These are phyloP conservation scores for Protula sp. DNA, from an alignment of 2,888 invertebrate species.

Conservation along the genomic window DNA sequence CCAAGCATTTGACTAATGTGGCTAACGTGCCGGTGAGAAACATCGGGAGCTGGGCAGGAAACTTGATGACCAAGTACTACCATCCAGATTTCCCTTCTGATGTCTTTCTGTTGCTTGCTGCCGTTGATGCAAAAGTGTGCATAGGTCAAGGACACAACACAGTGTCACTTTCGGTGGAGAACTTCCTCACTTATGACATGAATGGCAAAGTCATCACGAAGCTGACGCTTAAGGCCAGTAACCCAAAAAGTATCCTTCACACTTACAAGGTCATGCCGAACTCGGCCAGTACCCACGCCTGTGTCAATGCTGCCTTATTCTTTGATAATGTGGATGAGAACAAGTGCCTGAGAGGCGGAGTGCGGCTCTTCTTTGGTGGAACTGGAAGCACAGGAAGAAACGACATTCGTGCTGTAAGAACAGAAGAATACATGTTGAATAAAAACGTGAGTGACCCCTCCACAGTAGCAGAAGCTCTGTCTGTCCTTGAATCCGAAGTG, in stretches of 20 bases:
- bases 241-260: too few species aligned
- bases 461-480: slow-evolving; percentile 56
- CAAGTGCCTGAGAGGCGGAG: slow-evolving; percentile 56
- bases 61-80: slow-evolving; percentile 65
- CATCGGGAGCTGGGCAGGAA: slow-evolving; percentile 66
- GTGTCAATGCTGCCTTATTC: slow-evolving; percentile 70
- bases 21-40: slow-evolving; percentile 70
- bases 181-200: slow-evolving; percentile 65
- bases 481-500: slow-evolving; percentile 61
- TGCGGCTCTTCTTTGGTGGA: slow-evolving; percentile 65
- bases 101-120: slow-evolving; percentile 50
- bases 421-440: slow-evolving; percentile 34
- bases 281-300: slow-evolving; percentile 67
- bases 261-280: slow-evolving; percentile 64
- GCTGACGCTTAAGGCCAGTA: slow-evolving; percentile 61
- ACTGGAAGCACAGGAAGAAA: slow-evolving; percentile 57
- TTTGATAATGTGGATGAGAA: slow-evolving; percentile 59
- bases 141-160: slow-evolving; percentile 27
- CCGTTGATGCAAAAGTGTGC: slow-evolving; percentile 31
- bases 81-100: slow-evolving; percentile 69
- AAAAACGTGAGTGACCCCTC: slow-evolving; percentile 32
- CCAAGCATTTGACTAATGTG: slow-evolving; percentile 65
- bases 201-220: slow-evolving; percentile 63
- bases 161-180: slow-evolving; percentile 21
- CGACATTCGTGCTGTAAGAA: slow-evolving; percentile 59